Percentiles rank a stretch among this genome's conserved stretches.
phyloP scores from a whole-genome alignment of 2,113 vertebrate genomes.

The Piprites chloris region DNA sequence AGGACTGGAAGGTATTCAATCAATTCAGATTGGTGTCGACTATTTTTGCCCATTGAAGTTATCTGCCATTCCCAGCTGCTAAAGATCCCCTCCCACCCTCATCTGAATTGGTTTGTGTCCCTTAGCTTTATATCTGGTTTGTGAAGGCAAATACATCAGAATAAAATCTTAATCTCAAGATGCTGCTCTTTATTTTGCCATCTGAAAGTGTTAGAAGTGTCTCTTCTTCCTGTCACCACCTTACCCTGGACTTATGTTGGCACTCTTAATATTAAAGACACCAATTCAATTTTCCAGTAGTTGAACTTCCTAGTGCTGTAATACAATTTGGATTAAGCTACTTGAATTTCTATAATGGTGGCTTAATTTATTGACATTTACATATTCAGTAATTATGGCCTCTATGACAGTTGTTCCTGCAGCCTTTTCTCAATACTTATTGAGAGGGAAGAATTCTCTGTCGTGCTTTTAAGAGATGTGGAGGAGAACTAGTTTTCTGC shows the following conservation, averaged over 20 bases:
- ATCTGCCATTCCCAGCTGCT: neutral
- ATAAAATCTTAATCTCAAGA: neutral
- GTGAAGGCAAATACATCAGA: neutral
- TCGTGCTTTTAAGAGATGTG: neutral
- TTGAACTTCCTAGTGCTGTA: neutral
- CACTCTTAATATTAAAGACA: neutral
- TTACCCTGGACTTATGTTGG: neutral
- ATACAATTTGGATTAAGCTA: neutral
- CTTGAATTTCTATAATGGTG: neutral
- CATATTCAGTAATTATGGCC: neutral
- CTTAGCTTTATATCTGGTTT: rapidly evolving
- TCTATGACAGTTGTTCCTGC: neutral
- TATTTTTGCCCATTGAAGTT: neutral
- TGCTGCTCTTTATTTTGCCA: neutral
- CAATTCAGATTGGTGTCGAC: neutral
- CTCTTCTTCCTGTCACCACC: neutral
- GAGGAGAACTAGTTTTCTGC: neutral
- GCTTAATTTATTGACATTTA: neutral
- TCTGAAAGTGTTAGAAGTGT: neutral
- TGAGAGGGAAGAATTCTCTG: neutral
- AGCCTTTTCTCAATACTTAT: neutral
- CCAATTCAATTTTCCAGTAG: neutral
- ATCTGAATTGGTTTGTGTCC: neutral
- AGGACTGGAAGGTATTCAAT: slow-evolving; percentile 95
- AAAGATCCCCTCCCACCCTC: neutral